Percentiles rank a stretch among this genome's conserved stretches.
Conservation (phyloP, 1,140 invertebrate species). For the Euschistus heros region DNA sequence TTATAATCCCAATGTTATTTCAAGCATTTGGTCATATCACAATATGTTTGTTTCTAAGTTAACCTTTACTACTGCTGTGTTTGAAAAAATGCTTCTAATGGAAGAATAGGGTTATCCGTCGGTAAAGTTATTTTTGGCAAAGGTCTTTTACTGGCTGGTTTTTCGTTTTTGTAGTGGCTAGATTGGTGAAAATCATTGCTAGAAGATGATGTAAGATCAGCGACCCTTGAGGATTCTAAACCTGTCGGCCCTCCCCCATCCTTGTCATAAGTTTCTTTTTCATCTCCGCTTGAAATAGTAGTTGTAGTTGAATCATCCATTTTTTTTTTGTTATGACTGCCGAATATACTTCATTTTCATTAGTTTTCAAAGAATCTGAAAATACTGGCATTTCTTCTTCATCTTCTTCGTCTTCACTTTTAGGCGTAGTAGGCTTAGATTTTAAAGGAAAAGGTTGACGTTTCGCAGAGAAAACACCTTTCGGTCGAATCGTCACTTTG, state of each 20-base stretch:
- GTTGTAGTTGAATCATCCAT: slow-evolving; percentile 27
- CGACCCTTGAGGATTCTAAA: slow-evolving; percentile 36
- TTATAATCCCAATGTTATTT: too few relatives aligned
- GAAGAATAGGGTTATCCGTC: slow-evolving; percentile 41
- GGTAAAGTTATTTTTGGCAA: slow-evolving; percentile 36
- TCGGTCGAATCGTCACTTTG: slow-evolving; percentile 23
- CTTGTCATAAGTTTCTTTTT: slow-evolving; percentile 11
- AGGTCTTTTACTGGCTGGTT: slow-evolving; percentile 33
- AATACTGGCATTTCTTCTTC: slow-evolving; percentile 2
- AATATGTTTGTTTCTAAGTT: not conserved
- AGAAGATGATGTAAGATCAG: slow-evolving; percentile 42
- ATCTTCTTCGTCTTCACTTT: slow-evolving; percentile 19
- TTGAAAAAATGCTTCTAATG: slow-evolving; percentile 44
- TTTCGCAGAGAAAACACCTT: slow-evolving; percentile 31
- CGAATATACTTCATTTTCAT: slow-evolving; percentile 24
- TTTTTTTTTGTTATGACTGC: slow-evolving; percentile 28
- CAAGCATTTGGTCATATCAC: too few relatives aligned
- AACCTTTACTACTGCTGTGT: slow-evolving; percentile 9
- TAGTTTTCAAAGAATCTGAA: slow-evolving; percentile 16
- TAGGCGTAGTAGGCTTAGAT: slow-evolving; percentile 4
- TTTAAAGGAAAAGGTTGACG: slow-evolving; percentile 28
- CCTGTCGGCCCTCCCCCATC: slow-evolving; percentile 32
- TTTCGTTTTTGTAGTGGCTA: slow-evolving; percentile 37
- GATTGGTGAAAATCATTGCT: slow-evolving; percentile 39
- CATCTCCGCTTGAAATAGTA: slow-evolving; percentile 27